Evolutionary conservation across 2,888 invertebrate genomes (phyloP).

Genomic region (Hirudinaria manillensis): DNA sequence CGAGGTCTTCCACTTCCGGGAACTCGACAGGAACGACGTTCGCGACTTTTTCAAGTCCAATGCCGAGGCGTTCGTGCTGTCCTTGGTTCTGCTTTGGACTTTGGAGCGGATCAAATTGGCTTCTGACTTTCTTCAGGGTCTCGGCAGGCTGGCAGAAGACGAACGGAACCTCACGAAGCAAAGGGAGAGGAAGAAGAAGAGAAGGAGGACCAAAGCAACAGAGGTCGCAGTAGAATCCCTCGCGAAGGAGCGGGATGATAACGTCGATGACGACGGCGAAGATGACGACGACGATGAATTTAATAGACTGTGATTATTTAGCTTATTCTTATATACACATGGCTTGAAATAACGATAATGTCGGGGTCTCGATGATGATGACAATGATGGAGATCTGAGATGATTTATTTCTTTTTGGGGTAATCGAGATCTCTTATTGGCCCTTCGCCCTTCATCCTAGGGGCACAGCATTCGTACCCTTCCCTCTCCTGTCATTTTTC

Average conservation of each 20-base stretch:
- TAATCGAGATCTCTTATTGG: not conserved
- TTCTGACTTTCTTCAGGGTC: not conserved
- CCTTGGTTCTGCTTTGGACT: not conserved
- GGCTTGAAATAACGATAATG: too few species aligned
- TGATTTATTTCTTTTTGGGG: too few species aligned
- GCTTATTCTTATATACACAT: too few species aligned
- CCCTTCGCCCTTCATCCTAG: not conserved
- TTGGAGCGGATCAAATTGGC: constrained; percentile 3
- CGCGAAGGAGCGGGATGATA: not conserved
- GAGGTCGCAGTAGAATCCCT: too few species aligned
- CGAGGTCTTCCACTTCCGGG: not conserved
- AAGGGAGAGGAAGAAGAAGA: constrained; percentile 16
- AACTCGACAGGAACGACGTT: not conserved
- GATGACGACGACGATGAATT: constrained; percentile 9
- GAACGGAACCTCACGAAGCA: not conserved
- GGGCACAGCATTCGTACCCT: not conserved
- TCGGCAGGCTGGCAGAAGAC: not conserved
- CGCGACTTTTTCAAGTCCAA: not conserved
- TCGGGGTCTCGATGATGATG: not conserved
- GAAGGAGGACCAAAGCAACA: not conserved
- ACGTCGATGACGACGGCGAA: not conserved
- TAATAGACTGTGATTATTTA: constrained; percentile 8
- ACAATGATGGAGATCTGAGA: too few species aligned
- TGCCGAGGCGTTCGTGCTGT: not conserved
- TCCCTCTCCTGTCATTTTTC: not conserved